phyloP scores from a whole-genome alignment of 2,888 invertebrate species.

The Melipona beecheii region DNA sequence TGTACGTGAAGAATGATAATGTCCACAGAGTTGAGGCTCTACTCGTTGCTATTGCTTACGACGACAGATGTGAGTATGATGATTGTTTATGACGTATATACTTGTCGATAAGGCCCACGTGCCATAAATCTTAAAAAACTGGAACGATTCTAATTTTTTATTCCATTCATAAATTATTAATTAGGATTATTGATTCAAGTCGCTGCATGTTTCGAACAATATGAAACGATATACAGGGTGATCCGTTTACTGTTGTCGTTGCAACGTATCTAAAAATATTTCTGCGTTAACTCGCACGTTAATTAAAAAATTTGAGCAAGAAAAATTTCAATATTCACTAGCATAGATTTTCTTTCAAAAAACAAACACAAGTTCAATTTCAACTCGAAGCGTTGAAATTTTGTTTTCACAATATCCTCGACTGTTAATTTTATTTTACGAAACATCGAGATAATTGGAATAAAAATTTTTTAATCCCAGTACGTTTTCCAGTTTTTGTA shows the following conservation, averaged over 20 bases:
- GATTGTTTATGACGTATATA: background rate
- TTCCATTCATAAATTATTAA: background rate
- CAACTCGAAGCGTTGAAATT: background rate
- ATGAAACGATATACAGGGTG: slow-evolving; percentile 5
- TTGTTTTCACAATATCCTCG: background rate
- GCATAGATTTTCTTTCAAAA: background rate
- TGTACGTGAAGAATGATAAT: slow-evolving; percentile 85
- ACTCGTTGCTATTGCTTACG: slow-evolving; percentile 86
- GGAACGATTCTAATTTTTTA: background rate
- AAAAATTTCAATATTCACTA: background rate
- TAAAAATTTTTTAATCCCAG: background rate
- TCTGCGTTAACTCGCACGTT: background rate
- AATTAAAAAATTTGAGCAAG: background rate
- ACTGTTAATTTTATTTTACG: background rate
- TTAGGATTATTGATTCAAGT: background rate
- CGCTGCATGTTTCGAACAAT: background rate
- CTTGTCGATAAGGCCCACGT: background rate
- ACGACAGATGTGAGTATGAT: slow-evolving; percentile 83
- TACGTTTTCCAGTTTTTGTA: background rate
- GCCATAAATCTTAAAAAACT: background rate
- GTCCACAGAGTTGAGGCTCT: slow-evolving; percentile 81
- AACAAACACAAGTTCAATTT: background rate
- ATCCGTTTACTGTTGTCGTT: background rate
- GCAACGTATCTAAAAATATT: background rate
- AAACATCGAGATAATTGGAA: background rate